Evolutionary conservation across 2,113 vertebrate species (phyloP).

Genomic region (Ailuropoda melanoleuca): DNA sequence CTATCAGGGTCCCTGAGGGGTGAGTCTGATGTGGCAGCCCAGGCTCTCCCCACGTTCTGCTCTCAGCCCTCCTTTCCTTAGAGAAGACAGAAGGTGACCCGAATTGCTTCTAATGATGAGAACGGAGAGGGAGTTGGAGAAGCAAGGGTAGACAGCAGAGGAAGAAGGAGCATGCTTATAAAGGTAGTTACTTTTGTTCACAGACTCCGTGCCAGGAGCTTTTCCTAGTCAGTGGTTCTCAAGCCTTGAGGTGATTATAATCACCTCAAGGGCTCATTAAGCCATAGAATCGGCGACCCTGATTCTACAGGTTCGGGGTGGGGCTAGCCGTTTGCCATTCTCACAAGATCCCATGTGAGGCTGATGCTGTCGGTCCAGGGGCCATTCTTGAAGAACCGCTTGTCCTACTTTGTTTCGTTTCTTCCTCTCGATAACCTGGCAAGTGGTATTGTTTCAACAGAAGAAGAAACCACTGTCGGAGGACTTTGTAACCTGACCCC

Average conservation of each 20-base stretch:
- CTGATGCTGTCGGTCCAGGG: not conserved
- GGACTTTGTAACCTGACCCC: not conserved
- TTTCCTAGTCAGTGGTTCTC: not conserved
- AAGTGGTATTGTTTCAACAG: not conserved
- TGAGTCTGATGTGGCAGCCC: not conserved
- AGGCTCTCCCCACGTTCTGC: not conserved
- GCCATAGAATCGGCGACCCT: not conserved
- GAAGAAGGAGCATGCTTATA: not conserved
- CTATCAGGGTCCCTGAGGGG: not conserved
- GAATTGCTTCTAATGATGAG: not conserved
- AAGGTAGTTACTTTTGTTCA: not conserved
- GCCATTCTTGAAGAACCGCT: not conserved
- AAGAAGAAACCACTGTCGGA: not conserved
- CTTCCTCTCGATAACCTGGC: not conserved
- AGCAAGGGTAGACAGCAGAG: not conserved
- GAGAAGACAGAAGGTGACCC: not conserved
- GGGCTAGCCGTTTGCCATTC: not conserved
- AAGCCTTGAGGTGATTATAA: not conserved
- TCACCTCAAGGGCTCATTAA: not conserved
- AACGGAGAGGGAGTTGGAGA: not conserved
- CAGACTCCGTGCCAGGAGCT: not conserved
- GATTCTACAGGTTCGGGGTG: not conserved
- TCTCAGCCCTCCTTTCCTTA: not conserved
- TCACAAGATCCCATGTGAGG: not conserved
- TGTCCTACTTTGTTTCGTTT: not conserved